Percentiles rank a stretch among this genome's conserved stretches.
Evolutionary conservation across 2,113 vertebrate species (phyloP).

Genomic region (Neomonachus schauinslandi): DNA sequence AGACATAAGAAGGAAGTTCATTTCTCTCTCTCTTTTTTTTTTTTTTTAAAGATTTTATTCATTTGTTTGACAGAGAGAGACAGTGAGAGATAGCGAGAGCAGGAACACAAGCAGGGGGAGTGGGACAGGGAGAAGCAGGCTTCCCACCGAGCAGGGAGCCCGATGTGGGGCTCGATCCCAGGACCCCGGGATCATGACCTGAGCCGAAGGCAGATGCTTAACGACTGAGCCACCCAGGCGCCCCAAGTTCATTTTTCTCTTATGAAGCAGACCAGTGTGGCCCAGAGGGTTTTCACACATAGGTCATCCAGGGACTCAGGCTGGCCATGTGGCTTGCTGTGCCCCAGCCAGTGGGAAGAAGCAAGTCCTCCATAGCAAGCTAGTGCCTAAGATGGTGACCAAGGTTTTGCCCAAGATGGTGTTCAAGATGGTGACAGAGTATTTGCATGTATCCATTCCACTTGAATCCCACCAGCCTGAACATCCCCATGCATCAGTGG

Average conservation of each 20-base stretch:
- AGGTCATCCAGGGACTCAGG: not conserved
- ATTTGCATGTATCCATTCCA: accelerated
- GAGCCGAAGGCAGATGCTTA: too few species aligned
- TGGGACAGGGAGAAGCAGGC: too few species aligned
- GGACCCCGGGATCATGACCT: too few species aligned
- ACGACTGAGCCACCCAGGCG: too few species aligned
- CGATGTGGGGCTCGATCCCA: too few species aligned
- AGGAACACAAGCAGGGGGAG: too few species aligned
- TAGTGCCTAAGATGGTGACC: not conserved
- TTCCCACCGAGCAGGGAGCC: too few species aligned
- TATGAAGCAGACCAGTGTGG: not conserved
- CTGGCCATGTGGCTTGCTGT: not conserved
- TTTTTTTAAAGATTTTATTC: too few species aligned
- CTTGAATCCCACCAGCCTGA: not conserved
- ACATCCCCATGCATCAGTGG: too few species aligned
- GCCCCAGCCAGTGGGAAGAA: not conserved
- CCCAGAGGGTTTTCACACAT: not conserved
- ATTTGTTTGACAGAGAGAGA: too few species aligned
- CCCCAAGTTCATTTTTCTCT: not conserved
- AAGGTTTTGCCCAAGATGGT: not conserved
- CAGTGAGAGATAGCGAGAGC: too few species aligned
- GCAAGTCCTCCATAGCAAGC: accelerated
- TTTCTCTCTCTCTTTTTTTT: not conserved
- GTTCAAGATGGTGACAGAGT: not conserved
- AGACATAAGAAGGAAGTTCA: not conserved